Evolutionary conservation across 1,140 invertebrate genomes (phyloP), one percentile per base, ranked within the genome.

Genomic region (Drosophila pseudoobscura): DNA sequence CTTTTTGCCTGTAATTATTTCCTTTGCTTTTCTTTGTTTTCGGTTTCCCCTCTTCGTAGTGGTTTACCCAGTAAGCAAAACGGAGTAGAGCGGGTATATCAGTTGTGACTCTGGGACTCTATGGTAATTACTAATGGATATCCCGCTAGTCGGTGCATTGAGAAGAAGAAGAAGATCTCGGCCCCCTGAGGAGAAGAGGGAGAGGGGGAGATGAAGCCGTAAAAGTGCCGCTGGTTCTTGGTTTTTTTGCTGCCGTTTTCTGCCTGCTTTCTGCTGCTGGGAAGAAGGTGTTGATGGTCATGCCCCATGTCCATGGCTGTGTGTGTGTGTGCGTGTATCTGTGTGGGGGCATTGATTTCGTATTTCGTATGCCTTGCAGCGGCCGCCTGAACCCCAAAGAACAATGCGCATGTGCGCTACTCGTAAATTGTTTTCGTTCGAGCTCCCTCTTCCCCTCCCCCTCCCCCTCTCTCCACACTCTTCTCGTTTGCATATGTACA

Each of bases 231-330:
- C 77, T 84, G 68, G 52, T 85, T 84, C 77, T 79, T 75, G 74
- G 69, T 75, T 66, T 66, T 75, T 75, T 15, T 75, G n/a, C 61
- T 75, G 61, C 70, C 65, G 65, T 75, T 77, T 26, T 76, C 69
- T 69, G 78, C 73, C 63, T 76, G 75, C 65, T 39, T 49, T 49
- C 46, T 64, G 35, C 52, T 57, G 39, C 70, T 57, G 44, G 46
- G 70, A 82, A 85, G 83, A 82, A 85, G 83, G 78, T 87, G 83
- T 87, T 87, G 83, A 84, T 84, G 73, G 64, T 66, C 75, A 62
- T 47, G 47, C 45, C 50, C 65, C 44, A 41, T 43, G 44, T 39
- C 17, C 35, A 22, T 22, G 43, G 6, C 17, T 15, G 46, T 51
- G 50, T 49, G 45, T 54, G 45, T 26, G 7, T 47, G 26, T 57